Base-by-base conservation (phyloP, 2,888 invertebrate genomes). In the Monopis laevigella region DNA sequence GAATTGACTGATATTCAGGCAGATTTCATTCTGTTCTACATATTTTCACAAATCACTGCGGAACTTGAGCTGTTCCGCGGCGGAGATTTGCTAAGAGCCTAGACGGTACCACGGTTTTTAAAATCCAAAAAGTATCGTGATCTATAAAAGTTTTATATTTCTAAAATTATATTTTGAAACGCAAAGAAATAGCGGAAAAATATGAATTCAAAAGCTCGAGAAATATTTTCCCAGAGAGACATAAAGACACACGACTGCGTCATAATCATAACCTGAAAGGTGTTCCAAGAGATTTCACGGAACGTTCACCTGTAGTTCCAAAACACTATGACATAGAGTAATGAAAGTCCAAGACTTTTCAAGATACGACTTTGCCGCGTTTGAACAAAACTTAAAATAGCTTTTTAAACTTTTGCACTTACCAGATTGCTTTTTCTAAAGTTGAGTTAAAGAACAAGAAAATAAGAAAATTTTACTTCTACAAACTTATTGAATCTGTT, bases 381-480 rank as follows among this genome's bases (percentile, higher is more conserved):
- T 6, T 29, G 29, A 29, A 14, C 29, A 29, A 29, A 29, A 29
- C 29, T 29, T 29, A 12, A 29, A 29, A 29, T 29, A 13, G 29
- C 2, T 14, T 29, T 29, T 29, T 29, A 2, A 29, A 29, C 29
- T 29, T 29, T 29, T 29, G 12, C 29, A 29, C 12, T 29, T 29
- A 29, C 29, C 29, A 29, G 29, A 29, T 29, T 29, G 29, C 29
- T 14, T 6, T 29, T 29, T 29, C 29, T 27, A 3, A 10, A n/a
- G n/a, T n/a, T n/a, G n/a, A n/a, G n/a, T n/a, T n/a, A n/a, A n/a
- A n/a, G n/a, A n/a, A n/a, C n/a, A n/a, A n/a, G n/a, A n/a, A n/a
- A n/a, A n/a, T n/a, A n/a, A n/a, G n/a, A n/a, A n/a, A n/a, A n/a
- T n/a, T n/a, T n/a, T n/a, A n/a, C n/a, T n/a, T n/a, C n/a, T n/a